Percentiles rank a stretch among this genome's conserved stretches.
Evolutionary conservation across 2,113 vertebrate species (phyloP).

Genomic region (Eubucco bourcierii): DNA sequence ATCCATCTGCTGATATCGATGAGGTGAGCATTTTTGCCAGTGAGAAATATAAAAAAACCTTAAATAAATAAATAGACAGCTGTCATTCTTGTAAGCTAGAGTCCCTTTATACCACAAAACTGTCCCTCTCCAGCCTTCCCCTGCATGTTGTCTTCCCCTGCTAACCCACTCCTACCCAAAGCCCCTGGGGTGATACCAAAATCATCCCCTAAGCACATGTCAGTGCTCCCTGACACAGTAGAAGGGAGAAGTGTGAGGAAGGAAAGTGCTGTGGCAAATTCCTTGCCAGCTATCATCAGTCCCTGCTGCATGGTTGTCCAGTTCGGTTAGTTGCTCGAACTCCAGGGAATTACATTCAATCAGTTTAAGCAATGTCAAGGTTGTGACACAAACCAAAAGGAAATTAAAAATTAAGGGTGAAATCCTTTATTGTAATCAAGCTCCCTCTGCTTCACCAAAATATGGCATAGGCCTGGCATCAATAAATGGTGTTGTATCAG

Average conservation of each 20-base stretch:
- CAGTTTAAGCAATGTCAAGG: not conserved
- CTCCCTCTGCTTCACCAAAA: not conserved
- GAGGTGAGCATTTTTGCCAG: conserved; percentile 20
- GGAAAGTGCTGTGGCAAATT: accelerated
- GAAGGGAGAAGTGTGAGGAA: not conserved
- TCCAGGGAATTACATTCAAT: not conserved
- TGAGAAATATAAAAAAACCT: not conserved
- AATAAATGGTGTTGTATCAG: not conserved
- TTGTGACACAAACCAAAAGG: not conserved
- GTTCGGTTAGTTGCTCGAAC: not conserved
- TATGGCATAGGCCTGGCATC: not conserved
- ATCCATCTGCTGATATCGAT: conserved; percentile 13
- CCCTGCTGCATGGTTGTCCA: not conserved
- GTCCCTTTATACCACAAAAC: not conserved
- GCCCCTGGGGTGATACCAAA: not conserved
- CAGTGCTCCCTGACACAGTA: accelerated
- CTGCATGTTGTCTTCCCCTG: not conserved
- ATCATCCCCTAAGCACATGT: accelerated
- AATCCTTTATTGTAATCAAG: not conserved
- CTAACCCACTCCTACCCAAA: not conserved
- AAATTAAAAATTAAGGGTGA: conserved; percentile 29
- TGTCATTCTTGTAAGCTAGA: not conserved
- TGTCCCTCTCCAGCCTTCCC: not conserved
- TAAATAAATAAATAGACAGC: not conserved
- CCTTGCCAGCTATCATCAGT: not conserved